phyloP scores from a whole-genome alignment of 2,797 vertebrate species.

The Buphagus erythrorhynchus region DNA sequence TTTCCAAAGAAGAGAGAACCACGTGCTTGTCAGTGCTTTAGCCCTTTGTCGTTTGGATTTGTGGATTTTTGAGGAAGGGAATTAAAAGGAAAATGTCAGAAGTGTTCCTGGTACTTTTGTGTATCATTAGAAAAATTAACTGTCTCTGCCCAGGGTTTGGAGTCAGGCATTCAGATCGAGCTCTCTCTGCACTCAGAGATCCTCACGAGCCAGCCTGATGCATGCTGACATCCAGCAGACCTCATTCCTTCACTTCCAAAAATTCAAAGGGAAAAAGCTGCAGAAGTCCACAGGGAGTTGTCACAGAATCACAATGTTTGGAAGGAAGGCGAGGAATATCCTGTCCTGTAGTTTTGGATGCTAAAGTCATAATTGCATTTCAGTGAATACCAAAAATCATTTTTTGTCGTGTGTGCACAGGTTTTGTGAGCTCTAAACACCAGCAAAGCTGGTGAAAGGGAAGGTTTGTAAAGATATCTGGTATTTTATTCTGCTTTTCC shows the following conservation, averaged over 20 bases:
- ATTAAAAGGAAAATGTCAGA: constrained; percentile 30
- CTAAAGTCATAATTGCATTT: fast-evolving
- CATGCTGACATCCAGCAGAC: constrained; percentile 52
- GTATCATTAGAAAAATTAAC: constrained; percentile 68
- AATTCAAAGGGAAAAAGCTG: constrained; percentile 1
- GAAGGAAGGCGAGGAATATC: background rate
- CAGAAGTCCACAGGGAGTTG: background rate
- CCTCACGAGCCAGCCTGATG: background rate
- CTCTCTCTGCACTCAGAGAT: background rate
- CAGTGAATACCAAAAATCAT: background rate
- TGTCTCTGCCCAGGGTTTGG: background rate
- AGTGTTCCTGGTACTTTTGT: constrained; percentile 14
- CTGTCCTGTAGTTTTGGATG: background rate
- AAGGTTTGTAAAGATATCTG: background rate
- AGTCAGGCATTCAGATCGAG: background rate
- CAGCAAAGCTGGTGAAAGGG: background rate
- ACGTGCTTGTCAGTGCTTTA: background rate
- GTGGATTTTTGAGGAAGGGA: background rate
- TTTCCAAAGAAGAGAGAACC: background rate
- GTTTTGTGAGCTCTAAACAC: background rate
- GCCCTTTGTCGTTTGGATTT: background rate
- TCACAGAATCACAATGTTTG: background rate
- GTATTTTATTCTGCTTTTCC: background rate
- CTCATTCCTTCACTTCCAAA: constrained; percentile 51
- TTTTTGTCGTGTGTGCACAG: fast-evolving